These are phyloP conservation scores for Pseudomyrmex pallidus DNA, from an alignment of 1,140 invertebrate species.

Conservation along the genomic window DNA sequence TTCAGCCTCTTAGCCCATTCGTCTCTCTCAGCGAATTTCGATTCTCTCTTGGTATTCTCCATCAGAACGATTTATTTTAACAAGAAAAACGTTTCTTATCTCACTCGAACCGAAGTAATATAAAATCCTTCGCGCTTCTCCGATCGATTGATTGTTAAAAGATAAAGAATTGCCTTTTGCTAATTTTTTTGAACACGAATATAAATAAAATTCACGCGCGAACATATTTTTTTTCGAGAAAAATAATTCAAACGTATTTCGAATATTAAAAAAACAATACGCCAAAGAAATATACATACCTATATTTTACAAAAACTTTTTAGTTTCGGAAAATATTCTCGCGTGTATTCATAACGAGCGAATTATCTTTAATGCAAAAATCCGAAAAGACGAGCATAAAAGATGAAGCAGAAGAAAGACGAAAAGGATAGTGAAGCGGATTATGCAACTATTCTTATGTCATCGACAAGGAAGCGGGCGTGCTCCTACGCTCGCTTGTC, in stretches of 20 bases:
- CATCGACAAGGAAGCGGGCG: constrained; percentile 16
- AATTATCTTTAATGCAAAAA: constrained; percentile 1
- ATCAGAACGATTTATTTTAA: constrained; percentile 17
- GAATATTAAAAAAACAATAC: no score
- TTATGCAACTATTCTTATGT: constrained; percentile 64
- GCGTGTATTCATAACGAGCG: no score
- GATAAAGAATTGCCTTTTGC: no score
- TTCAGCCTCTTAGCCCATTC: constrained; percentile 16
- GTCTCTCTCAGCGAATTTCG: constrained; percentile 45
- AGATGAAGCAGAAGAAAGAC: background rate
- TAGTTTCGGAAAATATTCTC: no score
- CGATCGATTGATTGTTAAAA: constrained; percentile 16
- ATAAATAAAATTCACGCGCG: no score
- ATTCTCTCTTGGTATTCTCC: constrained; percentile 26
- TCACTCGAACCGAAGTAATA: constrained; percentile 7
- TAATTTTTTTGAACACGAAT: no score
- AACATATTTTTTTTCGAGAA: no score
- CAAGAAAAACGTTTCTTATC: constrained; percentile 38
- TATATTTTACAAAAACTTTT: no score
- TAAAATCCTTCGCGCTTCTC: background rate
- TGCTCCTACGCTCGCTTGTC: constrained; percentile 56
- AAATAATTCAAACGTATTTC: no score
- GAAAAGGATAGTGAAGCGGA: constrained; percentile 10
- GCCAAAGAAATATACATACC: no score
- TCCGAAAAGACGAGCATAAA: background rate